Evolutionary conservation across 64 coral and sea anemone genomes (phyloP), one percentile per base, ranked within the genome.

Genomic region (Dendrophyllia cribrosa): DNA sequence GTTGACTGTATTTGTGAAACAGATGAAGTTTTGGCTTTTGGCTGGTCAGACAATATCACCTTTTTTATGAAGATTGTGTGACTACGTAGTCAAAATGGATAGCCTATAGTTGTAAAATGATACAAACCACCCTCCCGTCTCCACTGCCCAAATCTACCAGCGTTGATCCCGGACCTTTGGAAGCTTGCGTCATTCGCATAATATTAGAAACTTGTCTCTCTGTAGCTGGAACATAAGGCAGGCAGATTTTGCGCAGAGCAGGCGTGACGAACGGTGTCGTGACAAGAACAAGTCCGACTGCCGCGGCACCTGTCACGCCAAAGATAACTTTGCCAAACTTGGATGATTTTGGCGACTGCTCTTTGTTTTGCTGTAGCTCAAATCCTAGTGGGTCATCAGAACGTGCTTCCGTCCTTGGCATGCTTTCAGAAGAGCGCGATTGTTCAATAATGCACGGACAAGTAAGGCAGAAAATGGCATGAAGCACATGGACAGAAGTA

Each of bases 141-240:
- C 94, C 94, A 75, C 94, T 95, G 9, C 94, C 94, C 15, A 95
- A 90, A 66, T 95, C 94, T n/a, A 95, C 94, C 24, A 95, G 24
- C 16, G 72, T 86, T 50, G 56, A 23, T 21, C 48, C 48, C 17
- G 52, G 21, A 7, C 52, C 5, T 60, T 58, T 87, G 51, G 22
- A 46, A 44, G 51, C 34, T 81, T 90, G 47, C 63, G 59, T 59
- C 72, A 93, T 76, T 24, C 49, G 85, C 6, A 99, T 43, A 34
- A 96, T 89, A 92, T 99, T 99, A 19, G 55, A 68, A 81, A 99
- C 77, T 83, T 99, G 97, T 87, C 69, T 96, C 43, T 96, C 91
- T 66, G 97, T 99, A 19, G 97, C 97, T 66, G 97, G 97, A 11
- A 99, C 97, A 74, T 94, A 99, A 5, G 97, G 97, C 74, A 99